Conservation (phyloP, 1,140 invertebrate species). For the Metaphire vulgaris region DNA sequence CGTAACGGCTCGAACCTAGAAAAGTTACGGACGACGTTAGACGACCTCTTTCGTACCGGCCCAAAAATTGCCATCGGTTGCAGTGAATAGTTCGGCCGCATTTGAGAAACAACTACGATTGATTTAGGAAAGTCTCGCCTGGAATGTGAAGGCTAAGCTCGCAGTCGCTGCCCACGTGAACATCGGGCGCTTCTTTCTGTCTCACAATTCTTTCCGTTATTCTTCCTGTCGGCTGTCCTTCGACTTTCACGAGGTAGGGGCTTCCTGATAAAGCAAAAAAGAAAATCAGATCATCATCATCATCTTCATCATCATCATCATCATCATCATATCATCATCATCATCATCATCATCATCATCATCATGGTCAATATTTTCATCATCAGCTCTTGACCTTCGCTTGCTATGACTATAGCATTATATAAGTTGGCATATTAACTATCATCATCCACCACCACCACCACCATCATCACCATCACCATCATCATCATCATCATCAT, state of each 20-base stretch:
- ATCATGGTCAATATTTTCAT: slow-evolving; percentile 9
- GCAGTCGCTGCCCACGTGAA: slow-evolving; percentile 91
- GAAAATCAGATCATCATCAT: neutral
- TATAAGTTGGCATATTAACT: no score
- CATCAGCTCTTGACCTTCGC: slow-evolving; percentile 74
- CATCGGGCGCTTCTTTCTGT: slow-evolving; percentile 81
- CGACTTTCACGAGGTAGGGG: slow-evolving; percentile 76
- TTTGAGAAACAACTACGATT: no score
- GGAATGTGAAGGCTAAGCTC: slow-evolving; percentile 95
- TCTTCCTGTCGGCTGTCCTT: slow-evolving; percentile 46
- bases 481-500: no score
- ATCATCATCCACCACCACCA: no score
- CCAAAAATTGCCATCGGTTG: no score
- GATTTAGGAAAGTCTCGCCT: no score
- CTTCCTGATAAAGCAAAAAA: slow-evolving; percentile 61
- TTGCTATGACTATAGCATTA: no score
- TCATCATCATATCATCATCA: no score
- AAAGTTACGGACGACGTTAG: slow-evolving; percentile 30
- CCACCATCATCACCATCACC: no score
- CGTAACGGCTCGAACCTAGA: slow-evolving; percentile 79
- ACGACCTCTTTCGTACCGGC: no score
- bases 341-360: slow-evolving; percentile 14
- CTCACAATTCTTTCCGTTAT: slow-evolving; percentile 49
- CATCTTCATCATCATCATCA: slow-evolving; percentile 3
- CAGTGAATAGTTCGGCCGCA: no score